A percentile compares a stretch with the other conserved stretches of the same genome.
phyloP scores from a whole-genome alignment of 2,888 invertebrate genomes.

The Didymodactylos carnosus region DNA sequence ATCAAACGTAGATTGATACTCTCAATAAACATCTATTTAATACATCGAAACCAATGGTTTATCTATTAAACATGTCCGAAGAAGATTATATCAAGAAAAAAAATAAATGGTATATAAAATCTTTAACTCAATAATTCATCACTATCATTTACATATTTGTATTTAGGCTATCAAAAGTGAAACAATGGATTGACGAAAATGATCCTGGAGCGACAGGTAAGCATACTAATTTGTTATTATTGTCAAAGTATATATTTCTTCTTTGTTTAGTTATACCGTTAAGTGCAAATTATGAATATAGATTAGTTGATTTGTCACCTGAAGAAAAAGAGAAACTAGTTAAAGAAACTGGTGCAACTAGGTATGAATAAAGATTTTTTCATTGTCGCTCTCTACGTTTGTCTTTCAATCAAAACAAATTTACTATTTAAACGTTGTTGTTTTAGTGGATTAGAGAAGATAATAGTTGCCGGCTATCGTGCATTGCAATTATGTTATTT shows the following conservation, averaged over 20 bases:
- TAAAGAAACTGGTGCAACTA: neutral
- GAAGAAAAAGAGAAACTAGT: slow-evolving; percentile 28
- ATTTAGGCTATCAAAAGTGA: slow-evolving; percentile 68
- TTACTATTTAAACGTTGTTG: no score
- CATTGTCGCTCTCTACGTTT: neutral
- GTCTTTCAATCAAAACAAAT: neutral
- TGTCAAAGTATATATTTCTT: no score
- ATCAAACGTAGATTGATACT: slow-evolving; percentile 85
- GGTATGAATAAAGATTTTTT: neutral
- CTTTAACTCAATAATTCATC: neutral
- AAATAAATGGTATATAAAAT: slow-evolving; percentile 67
- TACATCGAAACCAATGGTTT: slow-evolving; percentile 89
- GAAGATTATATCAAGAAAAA: slow-evolving; percentile 87
- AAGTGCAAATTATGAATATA: slow-evolving; percentile 71
- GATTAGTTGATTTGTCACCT: slow-evolving; percentile 48
- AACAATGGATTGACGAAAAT: slow-evolving; percentile 92
- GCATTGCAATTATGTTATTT: slow-evolving; percentile 87
- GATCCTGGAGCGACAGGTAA: slow-evolving; percentile 75
- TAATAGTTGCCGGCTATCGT: slow-evolving; percentile 88
- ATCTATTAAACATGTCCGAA: slow-evolving; percentile 84
- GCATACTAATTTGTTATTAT: no score
- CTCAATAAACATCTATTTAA: slow-evolving; percentile 85
- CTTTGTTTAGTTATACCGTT: slow-evolving; percentile 80
- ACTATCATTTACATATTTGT: slow-evolving; percentile 54
- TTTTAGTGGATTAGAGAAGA: slow-evolving; percentile 66